Evolutionary conservation across 2,797 vertebrate genomes (phyloP).

Genomic region (Chloroceryle amazona): DNA sequence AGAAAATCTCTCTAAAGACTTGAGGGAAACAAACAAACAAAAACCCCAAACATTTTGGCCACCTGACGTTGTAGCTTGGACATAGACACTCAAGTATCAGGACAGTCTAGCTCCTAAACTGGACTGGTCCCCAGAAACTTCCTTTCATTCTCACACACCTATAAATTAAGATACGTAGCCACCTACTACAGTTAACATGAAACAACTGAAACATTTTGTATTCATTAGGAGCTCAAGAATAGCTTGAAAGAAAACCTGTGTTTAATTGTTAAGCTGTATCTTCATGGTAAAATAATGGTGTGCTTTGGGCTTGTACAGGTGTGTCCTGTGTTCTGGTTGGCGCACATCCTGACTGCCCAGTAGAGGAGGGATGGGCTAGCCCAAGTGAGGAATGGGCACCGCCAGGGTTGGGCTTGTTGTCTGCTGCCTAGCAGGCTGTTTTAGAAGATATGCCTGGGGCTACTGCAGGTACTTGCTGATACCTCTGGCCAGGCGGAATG

Average conservation of each 20-base stretch:
- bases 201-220: background rate
- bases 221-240: background rate
- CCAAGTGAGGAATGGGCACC: rapidly evolving
- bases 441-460: background rate
- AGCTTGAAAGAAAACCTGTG: background rate
- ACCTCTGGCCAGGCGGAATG: background rate
- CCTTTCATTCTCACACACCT: background rate
- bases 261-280: background rate
- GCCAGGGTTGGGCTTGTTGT: background rate
- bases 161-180: background rate
- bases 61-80: background rate
- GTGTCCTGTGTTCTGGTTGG: background rate
- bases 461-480: rapidly evolving
- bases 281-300: background rate
- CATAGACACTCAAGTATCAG: background rate
- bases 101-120: background rate
- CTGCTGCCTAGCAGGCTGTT: background rate
- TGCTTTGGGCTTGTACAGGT: background rate
- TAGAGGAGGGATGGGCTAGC: background rate
- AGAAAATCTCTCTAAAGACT: background rate
- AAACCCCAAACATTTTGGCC: background rate
- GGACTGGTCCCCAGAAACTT: background rate
- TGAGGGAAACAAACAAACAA: too few relatives aligned
- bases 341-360: rapidly evolving
- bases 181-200: background rate